These are phyloP conservation scores for Caenorhabditis sp. DNA, from an alignment of 2,888 invertebrate species.

Conservation along the genomic window DNA sequence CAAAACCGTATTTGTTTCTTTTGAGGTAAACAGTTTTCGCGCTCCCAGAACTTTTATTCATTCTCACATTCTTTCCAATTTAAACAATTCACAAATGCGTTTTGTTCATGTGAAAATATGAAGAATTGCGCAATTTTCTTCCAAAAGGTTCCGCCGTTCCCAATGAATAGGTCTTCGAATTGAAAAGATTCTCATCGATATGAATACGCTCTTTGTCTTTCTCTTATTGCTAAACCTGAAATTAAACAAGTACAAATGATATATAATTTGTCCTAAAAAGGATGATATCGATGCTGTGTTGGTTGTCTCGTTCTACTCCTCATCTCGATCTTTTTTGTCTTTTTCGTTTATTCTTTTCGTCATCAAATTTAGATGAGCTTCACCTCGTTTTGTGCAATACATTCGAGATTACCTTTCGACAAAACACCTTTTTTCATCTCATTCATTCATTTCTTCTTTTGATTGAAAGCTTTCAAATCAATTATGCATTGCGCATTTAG, in stretches of 20 bases:
- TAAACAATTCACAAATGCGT: neutral
- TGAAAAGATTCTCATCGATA: neutral
- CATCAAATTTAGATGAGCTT: conserved; percentile 42
- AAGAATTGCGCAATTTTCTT: neutral
- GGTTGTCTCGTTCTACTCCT: neutral
- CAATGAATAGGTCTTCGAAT: neutral
- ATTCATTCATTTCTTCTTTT: conserved; percentile 15
- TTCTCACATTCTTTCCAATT: too few relatives aligned
- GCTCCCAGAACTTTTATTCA: too few relatives aligned
- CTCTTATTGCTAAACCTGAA: neutral
- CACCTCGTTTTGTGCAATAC: conserved; percentile 15
- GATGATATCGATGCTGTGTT: too few relatives aligned
- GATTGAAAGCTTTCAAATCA: neutral
- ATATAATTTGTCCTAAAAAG: too few relatives aligned
- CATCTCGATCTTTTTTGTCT: neutral
- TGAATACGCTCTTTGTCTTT: neutral
- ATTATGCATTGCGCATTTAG: neutral
- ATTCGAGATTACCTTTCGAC: conserved; percentile 33
- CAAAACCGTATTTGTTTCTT: too few relatives aligned
- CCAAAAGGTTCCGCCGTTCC: neutral
- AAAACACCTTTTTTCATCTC: conserved; percentile 3
- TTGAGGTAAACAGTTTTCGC: too few relatives aligned
- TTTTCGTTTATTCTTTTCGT: neutral
- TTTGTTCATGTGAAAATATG: neutral
- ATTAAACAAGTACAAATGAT: neutral